Evolutionary conservation across 2,888 invertebrate species (phyloP), one percentile per base, ranked within the genome.

Genomic region (Folsomia candida): DNA sequence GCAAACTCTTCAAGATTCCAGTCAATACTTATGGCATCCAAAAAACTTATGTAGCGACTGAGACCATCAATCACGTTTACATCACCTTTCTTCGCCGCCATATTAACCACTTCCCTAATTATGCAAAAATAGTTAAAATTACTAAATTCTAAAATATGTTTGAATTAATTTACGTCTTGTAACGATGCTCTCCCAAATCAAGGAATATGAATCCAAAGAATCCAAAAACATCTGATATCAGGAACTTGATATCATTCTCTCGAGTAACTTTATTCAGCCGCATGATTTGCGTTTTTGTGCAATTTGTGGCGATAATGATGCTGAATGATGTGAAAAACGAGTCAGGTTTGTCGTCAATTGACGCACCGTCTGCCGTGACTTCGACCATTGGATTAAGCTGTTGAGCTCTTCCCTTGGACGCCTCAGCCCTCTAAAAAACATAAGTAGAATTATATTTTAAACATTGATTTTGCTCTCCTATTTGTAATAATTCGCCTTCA

Each of bases 321-420:
- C 95, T 91, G 82, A 92, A 97, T 20, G 83, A 79, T 18, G 79
- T 76, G 81, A 93, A 94, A 82, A 87, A 96, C 1, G 87, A 87
- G 62, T 89, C 88, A 0, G 88, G 85, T 81, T 94, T 90, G 28
- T 88, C 85, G 81, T 91, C 90, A 0, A 89, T 86, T 63, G 79
- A 78, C 2, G 79, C 77, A 2, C 79, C 76, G 57, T 83, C 83
- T 6, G 83, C 82, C 0, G 85, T 86, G 57, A 98, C 89, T 78
- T 91, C 88, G 0, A 99, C 98, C 90, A 96, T 92, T 0, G 96
- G 95, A 85, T 99, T 99, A 77, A 99, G 86, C 67, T 89, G 89
- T 81, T 90, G 90, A 0, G 94, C 91, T 80, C 92, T 87, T 62
- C 86, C 84, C 59, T 92, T 82, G 0, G 95, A 93, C 57, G 91